These are phyloP conservation scores for Tinamus guttatus DNA, from an alignment of 2,113 vertebrate species.

Conservation along the genomic window DNA sequence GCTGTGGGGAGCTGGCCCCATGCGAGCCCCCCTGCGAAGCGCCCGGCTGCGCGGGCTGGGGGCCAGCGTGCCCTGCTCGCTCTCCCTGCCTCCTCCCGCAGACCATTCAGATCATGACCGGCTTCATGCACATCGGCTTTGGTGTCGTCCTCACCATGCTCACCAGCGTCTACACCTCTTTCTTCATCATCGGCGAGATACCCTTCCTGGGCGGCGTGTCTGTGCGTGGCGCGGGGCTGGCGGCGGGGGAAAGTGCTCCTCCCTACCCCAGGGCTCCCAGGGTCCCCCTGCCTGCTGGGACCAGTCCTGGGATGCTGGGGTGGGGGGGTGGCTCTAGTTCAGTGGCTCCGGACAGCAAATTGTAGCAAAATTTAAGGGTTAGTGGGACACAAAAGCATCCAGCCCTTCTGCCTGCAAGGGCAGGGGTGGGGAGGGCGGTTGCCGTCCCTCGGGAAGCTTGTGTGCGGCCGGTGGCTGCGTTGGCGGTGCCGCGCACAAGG, in stretches of 20 bases:
- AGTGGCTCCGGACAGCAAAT: too few species aligned
- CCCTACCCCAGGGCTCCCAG: too few species aligned
- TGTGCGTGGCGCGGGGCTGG: neutral
- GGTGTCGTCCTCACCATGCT: constrained; percentile 55
- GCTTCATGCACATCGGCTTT: constrained; percentile 67
- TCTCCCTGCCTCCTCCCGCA: neutral
- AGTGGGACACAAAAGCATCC: too few species aligned
- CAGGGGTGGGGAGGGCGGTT: neutral
- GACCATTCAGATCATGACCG: constrained; percentile 68
- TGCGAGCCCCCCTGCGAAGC: neutral
- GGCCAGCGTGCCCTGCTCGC: too few species aligned
- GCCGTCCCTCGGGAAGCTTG: fast-evolving
- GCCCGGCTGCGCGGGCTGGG: neutral
- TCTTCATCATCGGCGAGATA: constrained; percentile 63
- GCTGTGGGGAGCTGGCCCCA: neutral
- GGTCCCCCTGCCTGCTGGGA: too few species aligned
- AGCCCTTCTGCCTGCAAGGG: too few species aligned
- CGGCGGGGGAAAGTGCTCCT: neutral
- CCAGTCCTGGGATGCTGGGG: too few species aligned
- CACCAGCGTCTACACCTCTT: constrained; percentile 35
- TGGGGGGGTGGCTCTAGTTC: neutral
- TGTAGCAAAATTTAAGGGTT: too few species aligned
- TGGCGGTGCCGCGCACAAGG: too few species aligned
- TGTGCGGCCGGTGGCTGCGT: too few species aligned
- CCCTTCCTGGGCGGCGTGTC: constrained; percentile 64